Conservation (phyloP, 2,113 vertebrate species). For the Spermophilus dauricus region DNA sequence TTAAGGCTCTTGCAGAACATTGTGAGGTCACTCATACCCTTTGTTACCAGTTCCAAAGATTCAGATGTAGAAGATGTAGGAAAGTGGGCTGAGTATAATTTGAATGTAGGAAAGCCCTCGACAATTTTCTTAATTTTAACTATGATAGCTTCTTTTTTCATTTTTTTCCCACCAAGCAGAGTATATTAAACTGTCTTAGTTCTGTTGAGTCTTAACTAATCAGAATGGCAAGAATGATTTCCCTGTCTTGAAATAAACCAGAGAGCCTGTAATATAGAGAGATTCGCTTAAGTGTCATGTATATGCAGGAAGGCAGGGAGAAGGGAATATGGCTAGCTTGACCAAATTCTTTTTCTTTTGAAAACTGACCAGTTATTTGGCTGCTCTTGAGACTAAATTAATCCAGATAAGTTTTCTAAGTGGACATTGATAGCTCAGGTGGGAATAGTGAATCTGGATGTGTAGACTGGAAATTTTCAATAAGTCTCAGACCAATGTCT, state of each 20-base stretch:
- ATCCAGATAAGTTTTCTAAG: slow-evolving; percentile 64
- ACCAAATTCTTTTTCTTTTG: slow-evolving; percentile 65
- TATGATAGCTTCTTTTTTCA: slow-evolving; percentile 48
- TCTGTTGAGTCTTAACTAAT: slow-evolving; percentile 57
- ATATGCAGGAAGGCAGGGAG: slow-evolving; percentile 46
- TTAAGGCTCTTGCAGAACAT: background rate
- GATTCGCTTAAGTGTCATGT: slow-evolving; percentile 40
- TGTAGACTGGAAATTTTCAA: slow-evolving; percentile 39
- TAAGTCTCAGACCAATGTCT: slow-evolving; percentile 7
- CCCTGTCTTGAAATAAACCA: slow-evolving; percentile 62
- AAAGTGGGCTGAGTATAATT: slow-evolving; percentile 31
- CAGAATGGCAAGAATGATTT: slow-evolving; percentile 39
- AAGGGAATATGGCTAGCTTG: slow-evolving; percentile 38
- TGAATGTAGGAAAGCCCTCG: slow-evolving; percentile 1
- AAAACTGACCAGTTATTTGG: slow-evolving; percentile 63
- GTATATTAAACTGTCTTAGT: slow-evolving; percentile 52
- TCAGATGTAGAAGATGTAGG: background rate
- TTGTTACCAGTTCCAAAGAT: slow-evolving; percentile 20
- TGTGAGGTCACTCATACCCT: background rate
- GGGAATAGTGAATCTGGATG: slow-evolving; percentile 50
- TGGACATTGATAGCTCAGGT: slow-evolving; percentile 49
- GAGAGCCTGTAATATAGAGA: background rate
- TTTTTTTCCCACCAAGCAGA: background rate
- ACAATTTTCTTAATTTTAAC: slow-evolving; percentile 56
- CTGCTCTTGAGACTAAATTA: slow-evolving; percentile 64